phyloP scores from a whole-genome alignment of 2,888 invertebrate genomes.

The Piscicola geometra region DNA sequence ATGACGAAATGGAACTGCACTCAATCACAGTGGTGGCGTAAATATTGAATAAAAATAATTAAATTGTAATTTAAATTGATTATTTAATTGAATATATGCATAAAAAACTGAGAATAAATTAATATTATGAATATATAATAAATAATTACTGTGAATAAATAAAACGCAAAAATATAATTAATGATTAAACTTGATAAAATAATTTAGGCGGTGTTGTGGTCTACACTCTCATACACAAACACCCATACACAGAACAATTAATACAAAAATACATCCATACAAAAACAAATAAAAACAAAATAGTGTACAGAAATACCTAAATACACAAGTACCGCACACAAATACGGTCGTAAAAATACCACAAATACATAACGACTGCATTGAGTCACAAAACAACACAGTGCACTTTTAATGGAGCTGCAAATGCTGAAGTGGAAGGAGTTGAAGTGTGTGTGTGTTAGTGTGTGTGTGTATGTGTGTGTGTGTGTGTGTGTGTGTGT shows the following conservation, averaged over 20 bases:
- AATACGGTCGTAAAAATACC: background rate
- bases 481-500: background rate
- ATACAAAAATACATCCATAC: background rate
- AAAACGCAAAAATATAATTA: too few relatives aligned
- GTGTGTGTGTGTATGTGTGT: background rate
- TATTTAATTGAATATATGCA: too few relatives aligned
- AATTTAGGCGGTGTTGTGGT: too few relatives aligned
- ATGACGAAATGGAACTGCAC: too few relatives aligned
- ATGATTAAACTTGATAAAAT: too few relatives aligned
- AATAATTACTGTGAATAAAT: too few relatives aligned
- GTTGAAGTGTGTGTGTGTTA: background rate
- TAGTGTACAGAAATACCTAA: background rate
- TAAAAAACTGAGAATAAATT: too few relatives aligned
- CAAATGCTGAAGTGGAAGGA: background rate
- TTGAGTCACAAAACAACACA: background rate
- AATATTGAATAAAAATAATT: too few relatives aligned
- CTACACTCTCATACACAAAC: constrained; percentile 7
- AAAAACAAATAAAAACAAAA: background rate
- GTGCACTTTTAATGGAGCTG: background rate
- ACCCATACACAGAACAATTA: constrained; percentile 45
- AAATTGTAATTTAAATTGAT: too few relatives aligned
- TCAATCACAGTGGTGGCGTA: too few relatives aligned
- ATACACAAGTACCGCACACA: constrained; percentile 7
- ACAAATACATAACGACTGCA: background rate
- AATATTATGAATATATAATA: too few relatives aligned